These are phyloP conservation scores for Mesoligia furuncula DNA, from an alignment of 2,888 invertebrate species.

Conservation along the genomic window DNA sequence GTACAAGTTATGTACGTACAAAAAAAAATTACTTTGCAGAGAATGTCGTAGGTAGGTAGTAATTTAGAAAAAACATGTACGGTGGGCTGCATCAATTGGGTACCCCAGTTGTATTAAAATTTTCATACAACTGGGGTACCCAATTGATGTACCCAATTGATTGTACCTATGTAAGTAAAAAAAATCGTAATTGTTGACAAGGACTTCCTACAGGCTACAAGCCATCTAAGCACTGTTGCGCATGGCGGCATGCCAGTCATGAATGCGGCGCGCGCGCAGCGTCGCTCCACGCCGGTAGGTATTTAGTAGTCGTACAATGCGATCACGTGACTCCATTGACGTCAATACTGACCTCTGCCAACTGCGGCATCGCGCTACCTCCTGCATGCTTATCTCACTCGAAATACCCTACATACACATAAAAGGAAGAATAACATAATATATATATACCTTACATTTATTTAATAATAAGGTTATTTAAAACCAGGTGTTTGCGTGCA, in stretches of 20 bases:
- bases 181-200: not conserved
- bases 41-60: too few species aligned
- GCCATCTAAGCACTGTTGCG: constrained; percentile 26
- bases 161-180: not conserved
- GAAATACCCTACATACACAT: constrained; percentile 81
- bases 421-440: constrained; percentile 48
- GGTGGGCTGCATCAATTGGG: too few species aligned
- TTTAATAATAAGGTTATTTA: constrained; percentile 31
- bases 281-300: constrained; percentile 70
- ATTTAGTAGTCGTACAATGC: constrained; percentile 73
- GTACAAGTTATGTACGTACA: too few species aligned
- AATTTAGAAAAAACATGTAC: too few species aligned
- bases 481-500: constrained; percentile 16
- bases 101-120: too few species aligned
- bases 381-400: constrained; percentile 85
- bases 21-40: not conserved
- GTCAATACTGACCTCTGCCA: constrained; percentile 93
- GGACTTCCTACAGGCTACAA: not conserved
- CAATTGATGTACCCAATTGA: too few species aligned
- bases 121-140: too few species aligned
- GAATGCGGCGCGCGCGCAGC: constrained; percentile 61
- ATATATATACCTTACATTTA: constrained; percentile 44
- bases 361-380: constrained; percentile 84
- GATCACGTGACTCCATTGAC: constrained; percentile 93
- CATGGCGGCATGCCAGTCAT: constrained; percentile 45